These are phyloP conservation scores for Barypeithes pellucidus DNA, from an alignment of 2,888 invertebrate species.

Conservation along the genomic window DNA sequence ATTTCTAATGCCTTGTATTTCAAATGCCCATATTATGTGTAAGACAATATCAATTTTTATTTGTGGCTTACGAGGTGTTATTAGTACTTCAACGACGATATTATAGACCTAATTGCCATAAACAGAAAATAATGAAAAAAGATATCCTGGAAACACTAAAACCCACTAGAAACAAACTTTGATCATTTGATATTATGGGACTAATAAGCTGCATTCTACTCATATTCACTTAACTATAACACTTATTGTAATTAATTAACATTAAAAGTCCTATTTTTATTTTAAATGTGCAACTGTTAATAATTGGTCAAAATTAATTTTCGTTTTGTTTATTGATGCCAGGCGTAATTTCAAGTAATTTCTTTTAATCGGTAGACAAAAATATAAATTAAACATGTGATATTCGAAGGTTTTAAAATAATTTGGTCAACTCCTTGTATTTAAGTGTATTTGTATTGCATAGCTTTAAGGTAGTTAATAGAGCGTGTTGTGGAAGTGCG, in stretches of 20 bases:
- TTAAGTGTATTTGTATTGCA: constrained; percentile 58
- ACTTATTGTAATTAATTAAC: constrained; percentile 1
- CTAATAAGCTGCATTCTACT: background rate
- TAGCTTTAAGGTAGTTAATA: constrained; percentile 60
- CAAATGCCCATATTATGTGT: no score
- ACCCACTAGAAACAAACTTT: no score
- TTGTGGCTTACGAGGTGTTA: no score
- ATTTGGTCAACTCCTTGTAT: constrained; percentile 65
- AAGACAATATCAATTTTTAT: no score
- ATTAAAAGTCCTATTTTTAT: constrained; percentile 7
- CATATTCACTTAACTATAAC: constrained; percentile 6
- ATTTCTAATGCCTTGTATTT: no score
- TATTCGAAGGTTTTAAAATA: constrained; percentile 60
- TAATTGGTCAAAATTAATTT: background rate
- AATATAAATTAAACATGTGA: constrained; percentile 59
- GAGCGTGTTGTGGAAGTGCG: constrained; percentile 61
- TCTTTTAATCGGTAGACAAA: constrained; percentile 19
- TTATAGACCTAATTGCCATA: no score
- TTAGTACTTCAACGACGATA: no score
- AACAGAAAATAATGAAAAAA: no score
- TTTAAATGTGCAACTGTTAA: constrained; percentile 24
- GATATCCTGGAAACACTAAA: no score
- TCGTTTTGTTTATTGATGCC: constrained; percentile 26
- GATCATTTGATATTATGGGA: no score
- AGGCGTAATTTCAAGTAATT: constrained; percentile 20